Percentiles rank a stretch among this genome's conserved stretches.
These are phyloP conservation scores for Microplitis deprimator DNA, from an alignment of 2,888 invertebrate genomes.

Conservation along the genomic window DNA sequence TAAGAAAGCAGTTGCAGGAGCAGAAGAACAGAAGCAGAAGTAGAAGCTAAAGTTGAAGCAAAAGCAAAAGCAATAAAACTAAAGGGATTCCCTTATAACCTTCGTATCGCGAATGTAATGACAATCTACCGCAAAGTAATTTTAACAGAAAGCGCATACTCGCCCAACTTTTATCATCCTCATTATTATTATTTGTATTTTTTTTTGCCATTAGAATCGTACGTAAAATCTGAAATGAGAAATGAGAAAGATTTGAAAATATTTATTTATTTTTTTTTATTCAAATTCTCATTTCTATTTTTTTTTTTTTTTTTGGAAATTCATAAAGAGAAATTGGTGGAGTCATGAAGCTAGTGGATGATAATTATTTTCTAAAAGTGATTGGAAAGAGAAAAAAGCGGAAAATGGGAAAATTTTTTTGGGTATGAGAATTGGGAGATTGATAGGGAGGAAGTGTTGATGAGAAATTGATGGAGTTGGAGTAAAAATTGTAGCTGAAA, in stretches of 20 bases:
- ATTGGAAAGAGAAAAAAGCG: no score
- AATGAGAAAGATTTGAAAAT: no score
- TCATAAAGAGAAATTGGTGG: no score
- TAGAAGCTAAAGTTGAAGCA: conserved; percentile 31
- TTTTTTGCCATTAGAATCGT: conserved; percentile 45
- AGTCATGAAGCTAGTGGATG: no score
- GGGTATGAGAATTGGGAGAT: no score
- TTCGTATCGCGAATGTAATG: conserved; percentile 58
- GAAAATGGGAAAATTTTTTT: no score
- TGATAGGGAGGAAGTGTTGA: no score
- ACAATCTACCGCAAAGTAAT: conserved; percentile 55
- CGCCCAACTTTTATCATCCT: conserved; percentile 46
- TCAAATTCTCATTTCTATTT: no score
- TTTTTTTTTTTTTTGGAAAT: no score
- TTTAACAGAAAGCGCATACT: conserved; percentile 51
- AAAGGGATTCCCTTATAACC: conserved; percentile 42
- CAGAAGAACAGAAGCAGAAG: conserved; percentile 15
- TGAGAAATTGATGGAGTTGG: no score
- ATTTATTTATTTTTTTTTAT: no score
- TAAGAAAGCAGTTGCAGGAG: conserved; percentile 39
- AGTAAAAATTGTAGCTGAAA: not conserved
- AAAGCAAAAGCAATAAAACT: conserved; percentile 39
- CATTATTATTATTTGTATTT: conserved; percentile 16
- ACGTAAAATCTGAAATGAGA: conserved; percentile 48
- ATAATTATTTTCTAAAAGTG: no score